These are phyloP conservation scores for Ptilorrhoa leucosticta DNA, from an alignment of 2,113 vertebrate genomes.

Conservation along the genomic window DNA sequence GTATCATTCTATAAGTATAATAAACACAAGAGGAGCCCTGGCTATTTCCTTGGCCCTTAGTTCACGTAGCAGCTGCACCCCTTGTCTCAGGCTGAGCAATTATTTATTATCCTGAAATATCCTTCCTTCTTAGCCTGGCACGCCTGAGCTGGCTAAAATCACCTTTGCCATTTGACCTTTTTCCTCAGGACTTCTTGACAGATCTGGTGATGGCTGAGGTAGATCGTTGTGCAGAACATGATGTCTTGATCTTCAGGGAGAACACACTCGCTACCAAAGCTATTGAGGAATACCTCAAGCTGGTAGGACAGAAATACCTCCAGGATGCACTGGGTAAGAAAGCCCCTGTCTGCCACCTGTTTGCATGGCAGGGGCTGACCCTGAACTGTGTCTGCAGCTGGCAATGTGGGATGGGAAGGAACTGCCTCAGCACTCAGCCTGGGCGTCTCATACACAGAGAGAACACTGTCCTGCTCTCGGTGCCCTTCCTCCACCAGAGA, in stretches of 20 bases:
- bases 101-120: not conserved
- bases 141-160: not conserved
- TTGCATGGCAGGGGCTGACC: not conserved
- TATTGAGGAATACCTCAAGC: conserved; percentile 94
- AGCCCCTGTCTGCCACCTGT: not conserved
- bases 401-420: not conserved
- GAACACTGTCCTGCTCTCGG: not conserved
- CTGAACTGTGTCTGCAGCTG: not conserved
- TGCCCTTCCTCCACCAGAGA: not conserved
- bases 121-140: not conserved
- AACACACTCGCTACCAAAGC: conserved; percentile 97
- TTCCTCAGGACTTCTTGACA: conserved; percentile 89
- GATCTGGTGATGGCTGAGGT: conserved; percentile 97
- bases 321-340: conserved; percentile 91
- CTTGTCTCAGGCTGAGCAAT: not conserved
- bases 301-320: conserved; percentile 95
- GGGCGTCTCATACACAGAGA: not conserved
- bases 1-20: not conserved
- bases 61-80: not conserved
- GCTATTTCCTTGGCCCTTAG: not conserved
- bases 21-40: not conserved
- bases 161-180: conserved; percentile 36
- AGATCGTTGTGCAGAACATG: conserved; percentile 92
- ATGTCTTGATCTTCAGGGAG: conserved; percentile 96
- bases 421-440: not conserved